A percentile compares a stretch with the other conserved stretches of the same genome.
These are phyloP conservation scores for Staurois parvus DNA, from an alignment of 2,797 vertebrate species.

Conservation along the genomic window DNA sequence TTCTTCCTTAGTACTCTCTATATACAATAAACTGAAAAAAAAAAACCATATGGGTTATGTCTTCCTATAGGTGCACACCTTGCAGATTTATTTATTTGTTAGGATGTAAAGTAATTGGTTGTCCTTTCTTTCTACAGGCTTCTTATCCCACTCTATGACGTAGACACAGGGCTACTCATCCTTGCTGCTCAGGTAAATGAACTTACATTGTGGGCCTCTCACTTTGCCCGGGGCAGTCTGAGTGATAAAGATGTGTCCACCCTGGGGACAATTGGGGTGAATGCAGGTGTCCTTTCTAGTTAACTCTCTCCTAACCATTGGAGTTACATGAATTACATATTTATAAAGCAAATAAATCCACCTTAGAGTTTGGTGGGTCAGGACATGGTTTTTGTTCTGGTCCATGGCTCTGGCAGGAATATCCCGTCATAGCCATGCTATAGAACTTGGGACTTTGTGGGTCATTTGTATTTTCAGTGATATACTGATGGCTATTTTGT, in stretches of 20 bases:
- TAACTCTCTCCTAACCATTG: background rate
- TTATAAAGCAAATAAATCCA: too few species aligned
- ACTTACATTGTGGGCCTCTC: too few species aligned
- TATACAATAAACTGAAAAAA: background rate
- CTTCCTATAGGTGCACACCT: background rate
- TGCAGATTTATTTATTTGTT: background rate
- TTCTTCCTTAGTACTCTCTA: too few species aligned
- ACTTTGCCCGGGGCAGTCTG: too few species aligned
- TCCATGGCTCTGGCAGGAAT: too few species aligned
- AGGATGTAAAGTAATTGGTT: background rate
- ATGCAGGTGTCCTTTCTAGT: background rate
- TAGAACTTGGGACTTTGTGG: too few species aligned
- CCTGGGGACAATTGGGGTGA: background rate
- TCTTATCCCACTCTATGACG: constrained; percentile 86
- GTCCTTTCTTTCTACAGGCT: constrained; percentile 72
- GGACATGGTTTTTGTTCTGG: too few species aligned
- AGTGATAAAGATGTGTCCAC: background rate
- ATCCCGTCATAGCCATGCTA: too few species aligned
- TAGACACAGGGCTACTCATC: constrained; percentile 86
- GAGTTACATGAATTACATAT: too few species aligned
- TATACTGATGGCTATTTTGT: background rate
- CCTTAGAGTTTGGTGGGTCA: too few species aligned
- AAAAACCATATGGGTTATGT: background rate
- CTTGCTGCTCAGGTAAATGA: constrained; percentile 86
- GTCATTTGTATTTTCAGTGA: too few species aligned